Evolutionary conservation across 1,140 invertebrate species (phyloP).

Genomic region (Zaprionus lachaisei): DNA sequence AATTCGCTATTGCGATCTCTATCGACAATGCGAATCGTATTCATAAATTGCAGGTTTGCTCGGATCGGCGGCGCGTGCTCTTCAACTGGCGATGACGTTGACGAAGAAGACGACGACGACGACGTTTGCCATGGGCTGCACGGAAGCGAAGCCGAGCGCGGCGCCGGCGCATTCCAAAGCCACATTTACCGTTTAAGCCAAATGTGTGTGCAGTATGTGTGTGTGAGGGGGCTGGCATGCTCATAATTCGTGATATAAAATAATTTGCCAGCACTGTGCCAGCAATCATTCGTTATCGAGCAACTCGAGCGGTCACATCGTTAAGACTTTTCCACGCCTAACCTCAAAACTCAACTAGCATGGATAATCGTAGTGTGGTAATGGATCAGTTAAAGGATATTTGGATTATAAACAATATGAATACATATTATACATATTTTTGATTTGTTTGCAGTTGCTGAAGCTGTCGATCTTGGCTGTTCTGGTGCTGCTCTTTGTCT

Average conservation of each 20-base stretch:
- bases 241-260: conserved; percentile 64
- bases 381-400: conserved; percentile 33
- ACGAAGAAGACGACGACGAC: conserved; percentile 6
- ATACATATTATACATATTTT: background rate
- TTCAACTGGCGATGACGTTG: conserved; percentile 1
- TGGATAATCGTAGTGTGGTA: conserved; percentile 73
- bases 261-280: conserved; percentile 64
- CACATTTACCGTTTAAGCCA: conserved; percentile 17
- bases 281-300: conserved; percentile 62
- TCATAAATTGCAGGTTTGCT: conserved; percentile 62
- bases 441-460: conserved; percentile 47
- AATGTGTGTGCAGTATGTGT: background rate
- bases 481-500: conserved; percentile 58
- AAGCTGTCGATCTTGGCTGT: conserved; percentile 61
- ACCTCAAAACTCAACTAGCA: conserved; percentile 39
- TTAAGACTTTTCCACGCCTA: conserved; percentile 29
- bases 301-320: conserved; percentile 57
- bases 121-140: conserved; percentile 28
- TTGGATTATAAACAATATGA: background rate
- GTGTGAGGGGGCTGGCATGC: background rate
- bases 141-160: conserved; percentile 62
- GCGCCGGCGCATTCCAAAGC: conserved; percentile 53
- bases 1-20: conserved; percentile 6
- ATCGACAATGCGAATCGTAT: conserved; percentile 28
- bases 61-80: conserved; percentile 24